Base-by-base conservation (phyloP, 2,888 invertebrate species). In the Sclerodermus sp. region DNA sequence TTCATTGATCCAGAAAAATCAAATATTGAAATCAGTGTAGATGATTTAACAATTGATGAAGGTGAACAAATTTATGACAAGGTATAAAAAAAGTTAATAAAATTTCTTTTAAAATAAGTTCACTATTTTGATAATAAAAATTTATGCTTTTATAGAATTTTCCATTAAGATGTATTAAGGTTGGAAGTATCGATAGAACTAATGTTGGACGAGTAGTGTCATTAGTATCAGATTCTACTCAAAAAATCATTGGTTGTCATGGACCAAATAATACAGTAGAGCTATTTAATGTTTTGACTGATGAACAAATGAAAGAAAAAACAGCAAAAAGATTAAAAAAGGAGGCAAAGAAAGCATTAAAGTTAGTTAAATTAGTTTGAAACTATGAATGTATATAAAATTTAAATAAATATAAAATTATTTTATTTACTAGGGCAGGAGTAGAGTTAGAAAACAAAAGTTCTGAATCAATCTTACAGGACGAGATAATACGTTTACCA, bases 181-280 rank as follows among this genome's bases (percentile, higher is more conserved):
- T 87, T 46, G 96, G 96, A 1, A 85, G 87, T 1, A 82, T 97
- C 38, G 81, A 92, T 55, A 84, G 96, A 45, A 85, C 86, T 29
- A 89, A 91, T 0, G 85, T 83, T 61, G 94, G 93, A 2, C 83
- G 94, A 62, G 88, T 95, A 1, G 85, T 89, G 0, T 87, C 88
- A 16, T 81, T 96, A 67, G 80, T 82, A 13, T 82, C 86, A 1
- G 94, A 96, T 78, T 77, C 81, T 0, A 85, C 88, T 15, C 87
- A 89, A 57, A 83, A 84, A 54, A 78, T 93, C 15, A 72, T 97
- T 2, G 87, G 86, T 1, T 93, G 93, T 73, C 90, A 92, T 72
- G 96, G 96, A 1, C 87, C 86, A 10, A 92, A 94, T 68, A 85
- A 86, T 47, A 79, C 84, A 17, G 79, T 97, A 13, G 97, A 98